phyloP scores from a whole-genome alignment of 2,797 vertebrate species.

The Eulemur albifrons region DNA sequence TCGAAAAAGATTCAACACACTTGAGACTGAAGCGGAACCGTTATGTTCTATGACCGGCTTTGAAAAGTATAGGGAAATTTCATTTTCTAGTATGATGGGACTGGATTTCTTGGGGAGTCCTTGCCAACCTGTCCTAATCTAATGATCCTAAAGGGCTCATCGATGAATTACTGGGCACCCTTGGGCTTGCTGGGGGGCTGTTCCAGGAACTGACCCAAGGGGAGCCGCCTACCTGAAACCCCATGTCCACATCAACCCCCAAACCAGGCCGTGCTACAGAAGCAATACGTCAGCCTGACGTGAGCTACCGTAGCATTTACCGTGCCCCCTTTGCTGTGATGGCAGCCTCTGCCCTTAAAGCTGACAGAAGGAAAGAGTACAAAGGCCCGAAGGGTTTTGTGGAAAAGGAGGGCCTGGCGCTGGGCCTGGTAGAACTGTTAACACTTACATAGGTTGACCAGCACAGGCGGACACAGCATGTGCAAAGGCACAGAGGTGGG shows the following conservation, averaged over 20 bases:
- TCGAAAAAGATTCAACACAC: not conserved
- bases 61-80: constrained; percentile 38
- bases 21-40: constrained; percentile 63
- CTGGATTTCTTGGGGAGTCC: not conserved
- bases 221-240: not conserved
- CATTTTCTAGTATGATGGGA: not conserved
- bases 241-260: not conserved
- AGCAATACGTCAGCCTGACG: not conserved
- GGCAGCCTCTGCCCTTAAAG: not conserved
- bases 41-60: constrained; percentile 44
- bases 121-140: not conserved
- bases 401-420: not conserved
- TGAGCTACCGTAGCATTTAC: not conserved
- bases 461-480: not conserved
- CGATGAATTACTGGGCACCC: not conserved
- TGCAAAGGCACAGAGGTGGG: not conserved
- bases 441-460: not conserved
- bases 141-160: not conserved
- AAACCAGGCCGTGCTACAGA: not conserved
- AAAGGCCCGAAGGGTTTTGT: not conserved
- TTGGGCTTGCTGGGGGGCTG: not conserved
- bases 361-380: not conserved
- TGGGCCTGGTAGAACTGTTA: not conserved
- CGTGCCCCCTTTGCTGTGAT: not conserved
- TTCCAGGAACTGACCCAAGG: not conserved